Evolutionary conservation across 2,888 invertebrate species (phyloP).

Genomic region (Eupelmus urozonus): DNA sequence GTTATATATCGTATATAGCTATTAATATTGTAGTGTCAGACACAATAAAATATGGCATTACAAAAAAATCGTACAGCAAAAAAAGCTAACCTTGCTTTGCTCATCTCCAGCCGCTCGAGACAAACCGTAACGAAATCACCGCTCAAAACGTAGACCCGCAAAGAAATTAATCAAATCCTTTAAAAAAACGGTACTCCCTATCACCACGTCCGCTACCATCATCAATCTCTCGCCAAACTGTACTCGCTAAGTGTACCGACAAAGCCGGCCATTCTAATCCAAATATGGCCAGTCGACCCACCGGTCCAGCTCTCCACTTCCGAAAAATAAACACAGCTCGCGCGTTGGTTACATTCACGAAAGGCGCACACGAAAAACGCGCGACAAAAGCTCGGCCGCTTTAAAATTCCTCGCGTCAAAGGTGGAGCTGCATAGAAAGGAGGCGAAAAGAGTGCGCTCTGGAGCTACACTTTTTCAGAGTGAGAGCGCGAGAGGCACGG

Average conservation of each 20-base stretch:
- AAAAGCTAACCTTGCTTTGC: no score
- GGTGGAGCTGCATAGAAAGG: constrained; percentile 13
- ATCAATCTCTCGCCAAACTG: constrained; percentile 34
- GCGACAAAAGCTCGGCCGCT: constrained; percentile 32
- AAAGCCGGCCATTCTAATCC: constrained; percentile 42
- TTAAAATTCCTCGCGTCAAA: constrained; percentile 1
- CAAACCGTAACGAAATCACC: background rate
- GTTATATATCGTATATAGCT: no score
- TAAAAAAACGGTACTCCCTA: background rate
- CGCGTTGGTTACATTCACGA: background rate
- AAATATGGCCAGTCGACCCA: constrained; percentile 17
- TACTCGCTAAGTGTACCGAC: constrained; percentile 17
- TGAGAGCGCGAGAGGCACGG: no score
- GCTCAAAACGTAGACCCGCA: background rate
- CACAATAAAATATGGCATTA: no score
- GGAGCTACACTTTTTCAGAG: constrained; percentile 18
- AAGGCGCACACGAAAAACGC: no score
- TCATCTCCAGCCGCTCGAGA: no score
- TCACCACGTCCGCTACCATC: background rate
- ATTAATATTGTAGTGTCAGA: no score
- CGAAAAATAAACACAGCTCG: background rate
- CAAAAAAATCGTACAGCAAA: no score
- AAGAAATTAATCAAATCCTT: constrained; percentile 37
- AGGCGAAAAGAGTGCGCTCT: background rate
- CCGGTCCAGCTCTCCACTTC: background rate